Percentiles rank a stretch among this genome's conserved stretches.
These are phyloP conservation scores for Mergus octosetaceus DNA, from an alignment of 2,797 vertebrate species.

Conservation along the genomic window DNA sequence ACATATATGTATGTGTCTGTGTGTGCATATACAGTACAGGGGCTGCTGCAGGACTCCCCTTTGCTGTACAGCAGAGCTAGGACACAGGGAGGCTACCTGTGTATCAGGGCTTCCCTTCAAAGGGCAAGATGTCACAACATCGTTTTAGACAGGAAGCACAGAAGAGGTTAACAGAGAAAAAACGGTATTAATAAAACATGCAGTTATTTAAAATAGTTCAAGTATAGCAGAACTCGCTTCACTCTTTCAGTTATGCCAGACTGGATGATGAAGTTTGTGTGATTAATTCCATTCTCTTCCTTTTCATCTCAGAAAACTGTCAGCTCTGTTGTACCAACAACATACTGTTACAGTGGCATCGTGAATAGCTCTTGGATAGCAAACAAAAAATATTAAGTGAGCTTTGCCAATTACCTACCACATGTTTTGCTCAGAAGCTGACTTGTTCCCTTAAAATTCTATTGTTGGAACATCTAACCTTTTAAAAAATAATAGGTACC, in stretches of 20 bases:
- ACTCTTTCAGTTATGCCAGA: slow-evolving; percentile 60
- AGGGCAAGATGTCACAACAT: neutral
- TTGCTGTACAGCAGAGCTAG: fast-evolving
- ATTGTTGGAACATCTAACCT: slow-evolving; percentile 57
- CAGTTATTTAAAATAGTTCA: slow-evolving; percentile 58
- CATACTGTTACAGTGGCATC: slow-evolving; percentile 59
- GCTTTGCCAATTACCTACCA: slow-evolving; percentile 71
- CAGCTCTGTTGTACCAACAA: slow-evolving; percentile 71
- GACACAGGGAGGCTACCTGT: neutral
- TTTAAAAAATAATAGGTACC: slow-evolving; percentile 74
- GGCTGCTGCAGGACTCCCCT: neutral
- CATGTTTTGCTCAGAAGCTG: slow-evolving; percentile 60
- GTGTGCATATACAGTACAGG: neutral
- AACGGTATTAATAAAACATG: slow-evolving; percentile 48
- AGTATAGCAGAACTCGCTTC: slow-evolving; percentile 47
- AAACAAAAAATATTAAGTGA: slow-evolving; percentile 72
- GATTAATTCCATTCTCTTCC: slow-evolving; percentile 70
- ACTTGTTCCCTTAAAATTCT: slow-evolving; percentile 43
- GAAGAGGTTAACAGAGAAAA: slow-evolving; percentile 49
- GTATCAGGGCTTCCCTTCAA: neutral
- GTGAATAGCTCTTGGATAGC: slow-evolving; percentile 64
- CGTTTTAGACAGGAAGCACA: neutral
- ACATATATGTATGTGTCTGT: no score
- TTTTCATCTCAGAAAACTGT: slow-evolving; percentile 72
- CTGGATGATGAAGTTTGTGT: slow-evolving; percentile 67